These are phyloP conservation scores for Glyptemys insculpta DNA, from an alignment of 2,797 vertebrate species.

Conservation along the genomic window DNA sequence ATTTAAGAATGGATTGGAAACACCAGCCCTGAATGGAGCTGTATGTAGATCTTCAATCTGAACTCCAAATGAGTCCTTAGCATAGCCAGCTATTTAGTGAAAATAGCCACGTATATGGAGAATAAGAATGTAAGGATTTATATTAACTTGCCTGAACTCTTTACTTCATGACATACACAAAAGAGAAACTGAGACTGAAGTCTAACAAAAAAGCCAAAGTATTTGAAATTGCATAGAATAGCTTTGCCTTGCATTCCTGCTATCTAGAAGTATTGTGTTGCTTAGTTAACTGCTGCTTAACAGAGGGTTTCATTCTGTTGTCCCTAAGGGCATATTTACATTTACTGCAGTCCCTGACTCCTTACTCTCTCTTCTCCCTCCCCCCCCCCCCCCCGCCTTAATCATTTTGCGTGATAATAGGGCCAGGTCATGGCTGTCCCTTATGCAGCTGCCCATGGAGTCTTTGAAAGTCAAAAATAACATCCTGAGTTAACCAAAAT, in stretches of 20 bases:
- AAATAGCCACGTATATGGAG: slow-evolving; percentile 58
- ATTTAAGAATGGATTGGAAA: slow-evolving; percentile 83
- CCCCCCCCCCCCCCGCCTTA: background rate
- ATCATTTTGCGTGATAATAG: background rate
- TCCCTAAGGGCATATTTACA: background rate
- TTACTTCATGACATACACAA: slow-evolving; percentile 66
- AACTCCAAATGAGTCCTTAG: slow-evolving; percentile 41
- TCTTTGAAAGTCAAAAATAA: rapidly evolving
- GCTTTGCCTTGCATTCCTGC: background rate
- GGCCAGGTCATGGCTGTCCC: background rate
- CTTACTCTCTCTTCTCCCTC: too few species aligned
- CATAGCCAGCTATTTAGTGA: slow-evolving; percentile 63
- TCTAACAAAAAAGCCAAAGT: slow-evolving; percentile 1
- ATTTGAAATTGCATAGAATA: slow-evolving; percentile 18
- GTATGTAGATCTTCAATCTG: slow-evolving; percentile 47
- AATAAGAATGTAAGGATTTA: slow-evolving; percentile 81
- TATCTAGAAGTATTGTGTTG: slow-evolving; percentile 2
- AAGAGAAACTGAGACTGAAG: slow-evolving; percentile 42
- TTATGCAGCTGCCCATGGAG: background rate
- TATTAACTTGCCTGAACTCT: slow-evolving; percentile 76
- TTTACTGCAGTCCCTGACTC: background rate
- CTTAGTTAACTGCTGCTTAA: background rate
- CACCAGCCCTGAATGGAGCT: slow-evolving; percentile 72
- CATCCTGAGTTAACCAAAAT: background rate
- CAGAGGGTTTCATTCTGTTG: background rate